Percentiles rank a stretch among this genome's conserved stretches.
Evolutionary conservation across 2,797 vertebrate genomes (phyloP).

Genomic region (Gymnodraco acuticeps): DNA sequence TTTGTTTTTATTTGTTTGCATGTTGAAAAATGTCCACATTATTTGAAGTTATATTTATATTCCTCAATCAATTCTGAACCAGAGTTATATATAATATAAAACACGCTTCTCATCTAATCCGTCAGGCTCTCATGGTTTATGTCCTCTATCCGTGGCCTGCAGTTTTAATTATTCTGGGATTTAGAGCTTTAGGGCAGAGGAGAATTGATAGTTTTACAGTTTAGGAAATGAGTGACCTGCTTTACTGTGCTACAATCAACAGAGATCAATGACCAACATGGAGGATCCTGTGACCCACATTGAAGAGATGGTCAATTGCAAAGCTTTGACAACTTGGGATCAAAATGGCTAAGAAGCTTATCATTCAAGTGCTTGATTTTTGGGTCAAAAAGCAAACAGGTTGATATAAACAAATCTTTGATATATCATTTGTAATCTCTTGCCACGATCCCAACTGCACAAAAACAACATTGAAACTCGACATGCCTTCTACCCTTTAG

Average conservation of each 20-base stretch:
- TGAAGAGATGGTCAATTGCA: constrained; percentile 25
- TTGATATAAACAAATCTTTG: background rate
- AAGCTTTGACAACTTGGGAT: constrained; percentile 13
- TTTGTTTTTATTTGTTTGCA: too few species aligned
- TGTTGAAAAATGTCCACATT: background rate
- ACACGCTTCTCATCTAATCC: background rate
- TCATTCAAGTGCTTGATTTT: background rate
- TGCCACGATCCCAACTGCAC: background rate
- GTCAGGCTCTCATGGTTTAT: background rate
- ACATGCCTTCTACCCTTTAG: background rate
- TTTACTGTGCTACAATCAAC: constrained; percentile 61
- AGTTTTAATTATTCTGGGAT: constrained; percentile 54
- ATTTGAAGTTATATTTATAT: background rate
- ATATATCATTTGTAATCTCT: background rate
- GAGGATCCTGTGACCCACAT: constrained; percentile 73
- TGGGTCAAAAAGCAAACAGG: background rate
- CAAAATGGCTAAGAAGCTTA: constrained; percentile 14
- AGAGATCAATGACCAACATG: constrained; percentile 75
- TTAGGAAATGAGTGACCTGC: constrained; percentile 73
- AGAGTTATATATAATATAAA: background rate
- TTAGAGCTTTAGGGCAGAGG: constrained; percentile 54
- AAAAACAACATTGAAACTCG: background rate
- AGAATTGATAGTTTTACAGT: constrained; percentile 59
- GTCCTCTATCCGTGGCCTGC: background rate
- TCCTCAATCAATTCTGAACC: background rate